Percentiles rank a stretch among this genome's conserved stretches.
Evolutionary conservation across 2,797 vertebrate genomes (phyloP).

Genomic region (Parauchenoglanis punctatus): DNA sequence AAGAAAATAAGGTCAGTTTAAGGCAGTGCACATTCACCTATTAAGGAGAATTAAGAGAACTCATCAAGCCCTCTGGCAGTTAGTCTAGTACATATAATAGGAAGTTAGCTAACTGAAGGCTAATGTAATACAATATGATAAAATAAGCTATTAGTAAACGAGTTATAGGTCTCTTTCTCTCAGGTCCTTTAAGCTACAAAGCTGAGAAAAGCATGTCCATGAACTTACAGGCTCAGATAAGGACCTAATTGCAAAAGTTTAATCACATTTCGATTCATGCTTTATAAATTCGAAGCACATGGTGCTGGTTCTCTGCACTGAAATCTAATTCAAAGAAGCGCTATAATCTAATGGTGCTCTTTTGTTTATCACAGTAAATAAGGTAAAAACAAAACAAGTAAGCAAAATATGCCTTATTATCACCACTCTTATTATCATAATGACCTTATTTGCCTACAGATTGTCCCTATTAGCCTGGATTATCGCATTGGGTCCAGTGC

Average conservation of each 20-base stretch:
- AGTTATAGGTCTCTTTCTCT: constrained; percentile 65
- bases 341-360: constrained; percentile 63
- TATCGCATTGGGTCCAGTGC: constrained; percentile 68
- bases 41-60: constrained; percentile 47
- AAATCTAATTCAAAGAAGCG: constrained; percentile 70
- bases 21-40: constrained; percentile 42
- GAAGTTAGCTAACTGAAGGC: constrained; percentile 37
- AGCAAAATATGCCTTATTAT: constrained; percentile 75
- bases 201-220: constrained; percentile 59
- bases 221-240: constrained; percentile 55
- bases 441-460: constrained; percentile 75
- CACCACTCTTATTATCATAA: constrained; percentile 74
- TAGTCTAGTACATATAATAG: constrained; percentile 34
- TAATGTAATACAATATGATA: constrained; percentile 51
- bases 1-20: constrained; percentile 38
- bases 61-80: constrained; percentile 35
- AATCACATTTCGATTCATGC: constrained; percentile 68
- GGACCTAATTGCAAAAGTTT: constrained; percentile 73
- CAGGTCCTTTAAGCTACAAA: constrained; percentile 66
- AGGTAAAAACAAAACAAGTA: constrained; percentile 76
- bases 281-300: constrained; percentile 69
- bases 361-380: constrained; percentile 63
- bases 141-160: constrained; percentile 61
- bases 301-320: constrained; percentile 53
- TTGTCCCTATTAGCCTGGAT: constrained; percentile 74